A percentile compares a stretch with the other conserved stretches of the same genome.
Evolutionary conservation across 2,113 vertebrate genomes (phyloP).

Genomic region (sheep (Ovis aries)): ARS-UI_Ramb_v3.0 NC_056070.1:35189501-35190000

Average conservation of each 20-base stretch:
- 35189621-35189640: not conserved
- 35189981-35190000: not conserved
- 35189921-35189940: not conserved
- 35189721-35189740: not conserved
- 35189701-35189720: not conserved
- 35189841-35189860: not conserved
- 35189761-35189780: not conserved
- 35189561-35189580: not conserved
- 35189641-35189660: not conserved
- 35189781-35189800: not conserved
- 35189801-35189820: not conserved
- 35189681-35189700: too few species aligned
- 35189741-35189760: not conserved
- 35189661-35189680: not conserved
- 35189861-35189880: not conserved
- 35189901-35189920: not conserved
- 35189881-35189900: not conserved
- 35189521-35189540: not conserved
- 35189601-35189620: not conserved
- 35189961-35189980: not conserved
- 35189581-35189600: not conserved
- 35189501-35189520: not conserved
- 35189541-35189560: not conserved
- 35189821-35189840: not conserved
- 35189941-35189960: not conserved